Percentiles rank a stretch among this genome's conserved stretches.
These are phyloP conservation scores for Sinonovacula constricta DNA, from an alignment of 1,140 invertebrate species.

Conservation along the genomic window DNA sequence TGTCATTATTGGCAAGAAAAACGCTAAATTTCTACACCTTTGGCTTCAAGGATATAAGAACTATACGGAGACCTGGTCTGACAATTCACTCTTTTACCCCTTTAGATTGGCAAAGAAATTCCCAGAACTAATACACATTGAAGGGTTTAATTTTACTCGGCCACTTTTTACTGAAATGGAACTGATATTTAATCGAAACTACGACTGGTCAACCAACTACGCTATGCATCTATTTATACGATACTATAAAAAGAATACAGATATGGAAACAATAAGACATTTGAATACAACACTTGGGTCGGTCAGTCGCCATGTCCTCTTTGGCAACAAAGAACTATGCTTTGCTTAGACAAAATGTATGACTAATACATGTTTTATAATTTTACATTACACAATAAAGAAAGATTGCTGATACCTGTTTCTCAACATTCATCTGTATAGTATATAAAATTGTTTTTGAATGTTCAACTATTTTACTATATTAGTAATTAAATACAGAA, in stretches of 20 bases:
- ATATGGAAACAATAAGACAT: conserved; percentile 17
- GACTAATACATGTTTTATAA: too few species aligned
- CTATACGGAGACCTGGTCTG: conserved; percentile 26
- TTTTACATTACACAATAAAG: too few species aligned
- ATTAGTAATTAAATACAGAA: too few species aligned
- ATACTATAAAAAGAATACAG: conserved; percentile 8
- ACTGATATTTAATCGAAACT: conserved; percentile 30
- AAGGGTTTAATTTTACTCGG: conserved; percentile 38
- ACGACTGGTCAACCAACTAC: conserved; percentile 45
- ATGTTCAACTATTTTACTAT: too few species aligned
- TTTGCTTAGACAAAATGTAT: too few species aligned
- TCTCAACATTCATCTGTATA: too few species aligned
- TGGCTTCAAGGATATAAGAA: conserved; percentile 34
- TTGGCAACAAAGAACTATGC: conserved; percentile 49
- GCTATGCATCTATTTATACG: conserved; percentile 40
- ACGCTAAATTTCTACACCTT: conserved; percentile 23
- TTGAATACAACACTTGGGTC: conserved; percentile 39
- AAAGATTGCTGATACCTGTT: too few species aligned
- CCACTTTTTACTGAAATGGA: conserved; percentile 21
- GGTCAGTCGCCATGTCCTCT: conserved; percentile 20
- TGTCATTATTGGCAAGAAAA: conserved; percentile 25
- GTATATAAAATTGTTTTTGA: too few species aligned
- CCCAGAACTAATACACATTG: conserved; percentile 42
- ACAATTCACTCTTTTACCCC: conserved; percentile 37
- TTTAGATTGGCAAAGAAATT: conserved; percentile 17